phyloP scores from a whole-genome alignment of 2,797 vertebrate species.

The Zalophus californianus region DNA sequence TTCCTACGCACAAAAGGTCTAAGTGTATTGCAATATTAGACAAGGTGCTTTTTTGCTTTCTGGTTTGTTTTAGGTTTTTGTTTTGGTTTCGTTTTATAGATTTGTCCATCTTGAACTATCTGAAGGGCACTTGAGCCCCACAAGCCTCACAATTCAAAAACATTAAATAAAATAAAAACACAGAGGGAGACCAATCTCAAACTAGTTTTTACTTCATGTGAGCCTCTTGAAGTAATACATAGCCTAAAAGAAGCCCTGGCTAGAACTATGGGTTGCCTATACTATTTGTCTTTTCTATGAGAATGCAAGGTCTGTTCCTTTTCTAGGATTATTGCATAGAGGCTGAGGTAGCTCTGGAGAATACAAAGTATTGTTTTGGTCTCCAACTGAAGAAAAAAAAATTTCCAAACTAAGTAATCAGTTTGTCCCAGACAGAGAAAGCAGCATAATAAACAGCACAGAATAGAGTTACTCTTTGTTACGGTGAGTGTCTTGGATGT shows the following conservation, averaged over 20 bases:
- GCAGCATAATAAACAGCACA: neutral
- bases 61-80: neutral
- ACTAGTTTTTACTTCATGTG: neutral
- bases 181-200: conserved; percentile 56
- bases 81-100: conserved; percentile 56
- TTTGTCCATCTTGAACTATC: conserved; percentile 16
- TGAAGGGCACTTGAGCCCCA: conserved; percentile 37
- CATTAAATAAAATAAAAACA: conserved; percentile 42
- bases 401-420: neutral
- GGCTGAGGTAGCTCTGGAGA: neutral
- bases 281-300: neutral
- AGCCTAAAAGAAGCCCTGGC: neutral
- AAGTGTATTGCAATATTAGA: conserved; percentile 18
- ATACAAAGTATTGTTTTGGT: conserved; percentile 2
- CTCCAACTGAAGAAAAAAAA: neutral
- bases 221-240: neutral
- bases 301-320: neutral
- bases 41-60: neutral
- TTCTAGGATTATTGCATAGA: neutral
- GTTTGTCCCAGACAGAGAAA: conserved; percentile 15
- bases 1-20: conserved; percentile 18
- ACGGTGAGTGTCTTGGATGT: neutral
- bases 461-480: neutral
- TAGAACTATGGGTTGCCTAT: neutral
- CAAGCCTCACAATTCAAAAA: conserved; percentile 55